Evolutionary conservation across 2,888 invertebrate genomes (phyloP).

Genomic region (Matsumyia berberina): DNA sequence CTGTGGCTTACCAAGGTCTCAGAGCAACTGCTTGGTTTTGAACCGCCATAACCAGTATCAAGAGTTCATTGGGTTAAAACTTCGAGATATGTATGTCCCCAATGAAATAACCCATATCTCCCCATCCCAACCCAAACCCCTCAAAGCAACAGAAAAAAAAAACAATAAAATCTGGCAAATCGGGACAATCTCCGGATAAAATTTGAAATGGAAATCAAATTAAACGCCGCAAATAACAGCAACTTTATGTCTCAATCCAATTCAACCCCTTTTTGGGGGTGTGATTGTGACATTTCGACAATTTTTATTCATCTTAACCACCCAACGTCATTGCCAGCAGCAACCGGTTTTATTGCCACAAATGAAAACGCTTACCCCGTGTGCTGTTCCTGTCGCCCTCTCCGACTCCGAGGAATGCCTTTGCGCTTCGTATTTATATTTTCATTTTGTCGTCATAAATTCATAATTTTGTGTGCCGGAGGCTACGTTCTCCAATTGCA

Average conservation of each 20-base stretch:
- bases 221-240: slow-evolving; percentile 8
- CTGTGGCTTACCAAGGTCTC: no score
- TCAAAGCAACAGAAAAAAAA: no score
- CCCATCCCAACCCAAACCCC: no score
- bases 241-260: slow-evolving; percentile 26
- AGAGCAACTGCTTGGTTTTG: no score
- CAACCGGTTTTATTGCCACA: slow-evolving; percentile 10
- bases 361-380: slow-evolving; percentile 2
- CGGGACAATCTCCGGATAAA: background rate
- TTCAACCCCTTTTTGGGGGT: background rate
- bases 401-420: background rate
- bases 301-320: slow-evolving; percentile 13
- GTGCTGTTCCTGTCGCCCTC: background rate
- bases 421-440: background rate
- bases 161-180: background rate
- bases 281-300: slow-evolving; percentile 1
- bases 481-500: no score
- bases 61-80: no score
- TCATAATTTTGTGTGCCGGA: no score
- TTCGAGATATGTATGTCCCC: no score
- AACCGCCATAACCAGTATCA: no score
- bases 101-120: no score
- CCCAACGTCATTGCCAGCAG: slow-evolving; percentile 1
- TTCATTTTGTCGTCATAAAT: background rate
- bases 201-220: background rate